Base-by-base conservation (phyloP, 2,797 vertebrate genomes). In the Eleutherodactylus coqui region DNA sequence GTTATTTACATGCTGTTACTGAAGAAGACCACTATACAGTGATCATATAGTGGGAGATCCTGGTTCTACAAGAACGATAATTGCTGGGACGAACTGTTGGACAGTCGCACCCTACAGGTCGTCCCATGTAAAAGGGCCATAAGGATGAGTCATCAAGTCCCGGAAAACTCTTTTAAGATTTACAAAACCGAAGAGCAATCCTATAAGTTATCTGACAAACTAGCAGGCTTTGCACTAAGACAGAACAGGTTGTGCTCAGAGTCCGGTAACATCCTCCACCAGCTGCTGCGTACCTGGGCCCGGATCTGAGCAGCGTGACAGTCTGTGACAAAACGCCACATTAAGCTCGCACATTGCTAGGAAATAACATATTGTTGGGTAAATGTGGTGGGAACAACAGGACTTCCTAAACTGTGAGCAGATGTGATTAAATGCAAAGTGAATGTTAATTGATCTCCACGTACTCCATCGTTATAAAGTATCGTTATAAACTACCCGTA, bases 291-390 rank as follows among this genome's bases (percentile, higher is more conserved):
- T 53, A 82, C 49, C 80, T 53, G 67, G 38, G 69, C 32, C 51
- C 47, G 19, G 67, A 41, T 62, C 80, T 72, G 49, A 53, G 53
- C 1, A 58, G 67, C 21, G 80, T 82, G 69, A 53, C 69, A 73
- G 64, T 19, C 47, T 14, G 29, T 82, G 79, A 82, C 62, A 69
- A 36, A 72, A 82, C 21, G 79, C 62, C 64, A 82, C 36, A 72
- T 82, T 70, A 72, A 32, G 11, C 79, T 69, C 47, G 72, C 49
- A 55, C 47, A 38, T 82, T 29, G 45, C 27, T 53, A 53, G 72
- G 49, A 36, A 60, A 81, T 81, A 69, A 51, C 43, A 81, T 81
- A 81, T 81, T 70, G 64, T n/a, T n/a, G 79, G 72, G 16, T 47
- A 45, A 67, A 32, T 45, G 34, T 78, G 51, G 13, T 19, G 24